Evolutionary conservation across 2,888 invertebrate species (phyloP).

Genomic region (Liopterus haemorrhoidalis): DNA sequence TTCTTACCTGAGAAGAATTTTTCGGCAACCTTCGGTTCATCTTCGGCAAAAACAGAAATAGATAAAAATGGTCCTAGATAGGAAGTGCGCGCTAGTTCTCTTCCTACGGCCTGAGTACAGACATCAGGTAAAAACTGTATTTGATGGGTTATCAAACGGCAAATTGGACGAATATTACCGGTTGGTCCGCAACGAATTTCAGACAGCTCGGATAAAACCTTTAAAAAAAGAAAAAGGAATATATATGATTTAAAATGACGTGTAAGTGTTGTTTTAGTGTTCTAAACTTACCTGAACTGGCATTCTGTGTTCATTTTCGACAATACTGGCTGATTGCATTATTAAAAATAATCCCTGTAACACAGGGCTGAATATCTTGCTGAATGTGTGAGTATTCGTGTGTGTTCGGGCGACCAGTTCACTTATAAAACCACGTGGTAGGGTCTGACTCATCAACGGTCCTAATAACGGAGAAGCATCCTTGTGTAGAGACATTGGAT

Average conservation of each 20-base stretch:
- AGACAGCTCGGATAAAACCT: constrained; percentile 71
- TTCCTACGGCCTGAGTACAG: constrained; percentile 70
- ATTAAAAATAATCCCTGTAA: constrained; percentile 64
- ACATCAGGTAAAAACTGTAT: constrained; percentile 68
- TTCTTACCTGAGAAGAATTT: constrained; percentile 53
- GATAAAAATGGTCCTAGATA: constrained; percentile 89
- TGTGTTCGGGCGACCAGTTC: constrained; percentile 55
- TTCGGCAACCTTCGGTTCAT: constrained; percentile 83
- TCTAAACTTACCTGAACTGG: constrained; percentile 53
- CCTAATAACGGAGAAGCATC: constrained; percentile 60
- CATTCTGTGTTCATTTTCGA: constrained; percentile 59
- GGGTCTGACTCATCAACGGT: constrained; percentile 61
- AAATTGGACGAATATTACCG: constrained; percentile 69
- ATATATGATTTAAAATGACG: no score
- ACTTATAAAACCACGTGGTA: constrained; percentile 57
- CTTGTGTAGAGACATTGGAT: constrained; percentile 49
- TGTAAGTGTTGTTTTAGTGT: no score
- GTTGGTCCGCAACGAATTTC: constrained; percentile 63
- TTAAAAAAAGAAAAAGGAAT: no score
- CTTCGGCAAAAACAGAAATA: constrained; percentile 89
- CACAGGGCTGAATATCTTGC: constrained; percentile 58
- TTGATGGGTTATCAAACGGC: constrained; percentile 58
- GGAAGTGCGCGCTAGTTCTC: constrained; percentile 79
- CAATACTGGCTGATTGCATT: constrained; percentile 63
- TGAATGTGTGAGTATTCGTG: constrained; percentile 53